These are phyloP conservation scores for Drosophila anomalata DNA, from an alignment of 2,888 invertebrate species.

Conservation along the genomic window DNA sequence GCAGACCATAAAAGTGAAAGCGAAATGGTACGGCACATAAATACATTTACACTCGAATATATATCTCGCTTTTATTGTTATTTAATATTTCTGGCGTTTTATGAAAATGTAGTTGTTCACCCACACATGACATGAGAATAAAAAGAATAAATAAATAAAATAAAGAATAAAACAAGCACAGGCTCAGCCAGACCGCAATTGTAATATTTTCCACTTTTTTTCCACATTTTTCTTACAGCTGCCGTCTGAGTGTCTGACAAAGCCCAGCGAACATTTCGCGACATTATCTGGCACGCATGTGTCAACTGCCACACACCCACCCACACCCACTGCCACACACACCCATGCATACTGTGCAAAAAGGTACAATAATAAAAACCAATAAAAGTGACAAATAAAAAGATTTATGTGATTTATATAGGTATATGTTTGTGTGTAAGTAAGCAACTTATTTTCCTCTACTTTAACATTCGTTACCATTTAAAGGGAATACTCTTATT, in stretches of 20 bases:
- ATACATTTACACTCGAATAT: slow-evolving; percentile 61
- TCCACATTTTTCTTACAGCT: slow-evolving; percentile 42
- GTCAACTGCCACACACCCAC: slow-evolving; percentile 57
- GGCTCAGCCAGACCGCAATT: slow-evolving; percentile 42
- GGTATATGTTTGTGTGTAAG: slow-evolving; percentile 19
- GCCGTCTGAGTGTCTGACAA: slow-evolving; percentile 47
- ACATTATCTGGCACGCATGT: slow-evolving; percentile 74
- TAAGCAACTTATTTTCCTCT: slow-evolving; percentile 53
- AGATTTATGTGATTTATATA: slow-evolving; percentile 74
- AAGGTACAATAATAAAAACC: slow-evolving; percentile 79
- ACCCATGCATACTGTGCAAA: slow-evolving; percentile 40
- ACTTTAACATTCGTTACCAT: slow-evolving; percentile 33
- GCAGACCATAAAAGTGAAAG: slow-evolving; percentile 56
- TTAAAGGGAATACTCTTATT: neutral
- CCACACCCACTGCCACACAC: neutral
- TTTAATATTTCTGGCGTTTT: slow-evolving; percentile 72
- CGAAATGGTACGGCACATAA: slow-evolving; percentile 68
- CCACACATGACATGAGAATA: slow-evolving; percentile 42
- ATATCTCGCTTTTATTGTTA: slow-evolving; percentile 68
- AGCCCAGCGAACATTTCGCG: slow-evolving; percentile 47
- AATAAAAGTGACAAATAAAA: slow-evolving; percentile 80
- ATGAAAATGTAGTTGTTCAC: slow-evolving; percentile 67
- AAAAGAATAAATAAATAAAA: slow-evolving; percentile 4
- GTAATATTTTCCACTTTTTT: slow-evolving; percentile 31
- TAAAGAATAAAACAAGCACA: neutral